Base-by-base conservation (phyloP, 2,888 invertebrate species). In the Pardosa pseudoannulata region DNA sequence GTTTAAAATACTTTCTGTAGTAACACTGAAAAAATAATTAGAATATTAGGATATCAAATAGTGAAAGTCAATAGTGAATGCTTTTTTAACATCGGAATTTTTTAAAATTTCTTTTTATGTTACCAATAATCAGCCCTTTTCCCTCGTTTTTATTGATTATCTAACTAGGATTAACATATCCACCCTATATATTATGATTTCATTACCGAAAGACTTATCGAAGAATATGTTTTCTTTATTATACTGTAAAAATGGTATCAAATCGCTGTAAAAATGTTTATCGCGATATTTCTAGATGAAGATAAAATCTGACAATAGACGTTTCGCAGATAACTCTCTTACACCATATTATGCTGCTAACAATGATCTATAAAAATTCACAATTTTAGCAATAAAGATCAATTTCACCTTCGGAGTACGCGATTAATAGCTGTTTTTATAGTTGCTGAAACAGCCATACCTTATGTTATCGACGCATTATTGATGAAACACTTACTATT, bases 401-500 rank as follows among this genome's bases (percentile, higher is more conserved):
- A 7, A 16, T 16, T 46, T 16, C 16, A 7, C 1, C 16, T 16
- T 2, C 2, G 9, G 16, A 46, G 16, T 16, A 46, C 16, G 16
- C 16, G 16, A 46, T 16, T 16, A 46, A 46, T 46, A 16, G 11
- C 1, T 46, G 46, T 46, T 16, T 46, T 46, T 46, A 46, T 46
- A 13, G 46, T 16, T 11, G 2, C 46, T 6, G n/a, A 13, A 46
- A 46, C 46, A 46, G 46, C 46, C 46, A 6, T 46, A 46, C 46
- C 46, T 46, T 46, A 46, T 46, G 46, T 16, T 46, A 46, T 46
- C 46, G 46, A 46, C 46, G 46, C 16, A 13, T 16, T 46, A 46
- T 70, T 27, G 70, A 70, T 39, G 36, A 36, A 23, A n/a, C 32
- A 39, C 70, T 70, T 70, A 70, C 6, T 6, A 19, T 11, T 39